Evolutionary conservation across 2,113 vertebrate genomes (phyloP), one percentile per base, ranked within the genome.

Genomic region (Zeus faber): DNA sequence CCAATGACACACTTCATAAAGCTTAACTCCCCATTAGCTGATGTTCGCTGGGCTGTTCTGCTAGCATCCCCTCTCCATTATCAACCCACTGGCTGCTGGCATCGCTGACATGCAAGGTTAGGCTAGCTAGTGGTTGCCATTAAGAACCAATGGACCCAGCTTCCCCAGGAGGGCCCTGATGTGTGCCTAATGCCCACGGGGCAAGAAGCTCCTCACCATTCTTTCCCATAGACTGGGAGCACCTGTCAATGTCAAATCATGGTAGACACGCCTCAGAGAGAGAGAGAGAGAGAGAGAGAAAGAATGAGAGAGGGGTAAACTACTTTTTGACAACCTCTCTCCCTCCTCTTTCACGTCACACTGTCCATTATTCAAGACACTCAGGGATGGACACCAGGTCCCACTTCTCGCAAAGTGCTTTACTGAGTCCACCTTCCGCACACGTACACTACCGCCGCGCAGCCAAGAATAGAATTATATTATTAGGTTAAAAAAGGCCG

Each of bases 1-100:
- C 43, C 52, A 68, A 75, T 73, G 52, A 69, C 61, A 79, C 63
- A 47, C 52, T n/a, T 54, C 71, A 62, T 75, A 71, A 78, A 78
- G 14, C 43, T 53, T 65, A 60, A 4, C 18, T 47, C 35, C 58
- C 64, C 54, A 58, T 72, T 67, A 62, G 46, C 16, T 2, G 41
- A 65, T 55, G 74, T 59, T 73, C 39, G 46, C n/a, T 14, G 39
- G 29, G 24, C 37, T 31, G 25, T 23, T 55, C 11, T 5, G 26
- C 57, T 52, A 60, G 8, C 4, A 41, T 44, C 44, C 46, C 58
- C 26, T 6, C 9, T 58, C 56, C 43, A 37, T 41, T 39, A 43
- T 53, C 25, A 54, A 57, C 51, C 24, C 22, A 23, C 25, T 47
- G 54, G 8, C 43, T 56, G 41, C 45, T 27, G 18, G 46, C 20